Evolutionary conservation across 2,797 vertebrate genomes (phyloP).

Genomic region (Tolypeutes matacus): DNA sequence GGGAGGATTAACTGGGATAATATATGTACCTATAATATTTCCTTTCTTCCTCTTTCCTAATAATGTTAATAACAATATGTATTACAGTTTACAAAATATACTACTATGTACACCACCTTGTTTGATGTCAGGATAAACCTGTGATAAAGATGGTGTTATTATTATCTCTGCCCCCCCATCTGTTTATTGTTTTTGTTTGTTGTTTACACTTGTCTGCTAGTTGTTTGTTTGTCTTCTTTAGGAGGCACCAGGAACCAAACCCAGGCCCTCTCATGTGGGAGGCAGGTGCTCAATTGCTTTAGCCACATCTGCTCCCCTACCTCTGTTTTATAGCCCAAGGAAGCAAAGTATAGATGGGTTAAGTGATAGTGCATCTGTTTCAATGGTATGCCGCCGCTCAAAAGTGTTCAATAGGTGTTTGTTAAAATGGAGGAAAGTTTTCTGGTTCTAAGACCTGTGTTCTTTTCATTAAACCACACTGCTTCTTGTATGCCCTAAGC

Average conservation of each 20-base stretch:
- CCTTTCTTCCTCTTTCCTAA: constrained; percentile 57
- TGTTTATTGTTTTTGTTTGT: too few species aligned
- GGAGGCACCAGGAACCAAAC: too few species aligned
- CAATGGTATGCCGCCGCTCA: not conserved
- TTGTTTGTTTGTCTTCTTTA: too few species aligned
- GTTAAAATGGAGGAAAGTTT: constrained; percentile 41
- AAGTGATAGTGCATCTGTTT: not conserved
- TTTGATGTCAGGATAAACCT: constrained; percentile 5
- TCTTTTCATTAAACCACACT: not conserved
- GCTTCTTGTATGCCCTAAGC: not conserved
- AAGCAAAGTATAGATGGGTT: constrained; percentile 13
- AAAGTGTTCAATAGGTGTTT: not conserved
- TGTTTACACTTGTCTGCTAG: too few species aligned
- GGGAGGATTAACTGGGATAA: constrained; percentile 49
- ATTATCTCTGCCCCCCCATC: constrained; percentile 12
- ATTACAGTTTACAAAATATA: constrained; percentile 37
- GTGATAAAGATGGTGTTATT: not conserved
- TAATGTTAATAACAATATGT: constrained; percentile 30
- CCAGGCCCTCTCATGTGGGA: too few species aligned
- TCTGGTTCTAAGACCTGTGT: constrained; percentile 32
- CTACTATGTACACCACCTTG: not conserved
- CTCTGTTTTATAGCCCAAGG: constrained; percentile 28
- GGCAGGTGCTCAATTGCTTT: too few species aligned
- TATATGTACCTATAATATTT: constrained; percentile 36
- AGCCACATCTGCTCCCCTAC: too few species aligned